These are phyloP conservation scores for Morbakka virulenta DNA, from an alignment of 30 jellyfish, hydroid and myxozoan species.

Conservation along the genomic window DNA sequence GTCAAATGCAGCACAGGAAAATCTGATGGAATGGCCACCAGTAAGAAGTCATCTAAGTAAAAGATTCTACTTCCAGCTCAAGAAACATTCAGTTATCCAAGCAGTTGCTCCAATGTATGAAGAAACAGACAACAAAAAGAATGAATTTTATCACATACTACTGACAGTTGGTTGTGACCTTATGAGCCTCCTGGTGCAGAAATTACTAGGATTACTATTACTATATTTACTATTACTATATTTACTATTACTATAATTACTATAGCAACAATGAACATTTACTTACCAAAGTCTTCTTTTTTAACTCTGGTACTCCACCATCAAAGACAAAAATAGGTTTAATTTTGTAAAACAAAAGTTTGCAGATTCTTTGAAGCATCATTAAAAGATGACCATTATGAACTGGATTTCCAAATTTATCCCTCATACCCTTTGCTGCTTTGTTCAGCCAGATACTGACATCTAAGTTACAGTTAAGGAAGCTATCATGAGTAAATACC, in stretches of 20 bases:
- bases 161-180: background rate
- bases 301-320: slow-evolving; percentile 95
- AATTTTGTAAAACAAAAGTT: slow-evolving; percentile 68
- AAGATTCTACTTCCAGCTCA: too few species aligned
- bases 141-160: background rate
- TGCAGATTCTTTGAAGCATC: slow-evolving; percentile 86
- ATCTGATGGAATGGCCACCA: too few species aligned
- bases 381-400: slow-evolving; percentile 89
- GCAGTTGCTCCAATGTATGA: background rate
- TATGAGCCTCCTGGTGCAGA: background rate
- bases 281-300: slow-evolving; percentile 81
- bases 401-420: slow-evolving; percentile 77
- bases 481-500: background rate
- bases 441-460: slow-evolving; percentile 94
- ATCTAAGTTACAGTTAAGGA: slow-evolving; percentile 52
- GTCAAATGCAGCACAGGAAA: too few species aligned
- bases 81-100: background rate
- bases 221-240: too few species aligned
- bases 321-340: slow-evolving; percentile 93
- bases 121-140: background rate
- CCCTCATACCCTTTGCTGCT: slow-evolving; percentile 98
- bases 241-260: too few species aligned
- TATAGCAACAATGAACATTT: background rate
- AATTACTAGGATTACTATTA: too few species aligned
- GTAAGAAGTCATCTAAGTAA: too few species aligned